Evolutionary conservation across 2,797 vertebrate genomes (phyloP).

Genomic region (Vireo griseus): DNA sequence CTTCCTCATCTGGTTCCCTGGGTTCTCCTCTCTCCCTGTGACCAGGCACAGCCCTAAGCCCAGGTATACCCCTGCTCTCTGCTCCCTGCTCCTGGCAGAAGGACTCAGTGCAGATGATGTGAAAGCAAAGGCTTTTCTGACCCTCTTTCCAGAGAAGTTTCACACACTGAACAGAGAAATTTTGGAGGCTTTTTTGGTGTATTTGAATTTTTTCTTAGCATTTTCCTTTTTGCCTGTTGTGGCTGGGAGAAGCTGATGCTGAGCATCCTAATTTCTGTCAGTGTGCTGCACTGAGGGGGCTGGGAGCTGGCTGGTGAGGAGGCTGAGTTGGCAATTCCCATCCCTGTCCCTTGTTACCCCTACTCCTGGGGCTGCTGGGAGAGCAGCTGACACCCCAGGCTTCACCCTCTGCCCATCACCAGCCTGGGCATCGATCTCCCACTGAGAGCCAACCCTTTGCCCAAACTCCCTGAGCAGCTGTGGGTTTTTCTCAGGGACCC

Average conservation of each 20-base stretch:
- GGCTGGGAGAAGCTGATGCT: fast-evolving
- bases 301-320: neutral
- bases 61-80: neutral
- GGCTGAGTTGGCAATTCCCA: neutral
- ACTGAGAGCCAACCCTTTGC: fast-evolving
- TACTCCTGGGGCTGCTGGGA: fast-evolving
- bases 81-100: fast-evolving
- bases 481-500: neutral
- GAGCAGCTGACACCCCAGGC: neutral
- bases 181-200: fast-evolving
- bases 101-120: fast-evolving
- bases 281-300: fast-evolving
- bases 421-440: fast-evolving
- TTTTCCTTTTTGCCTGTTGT: neutral
- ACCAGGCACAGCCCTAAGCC: neutral
- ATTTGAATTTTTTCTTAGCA: fast-evolving
- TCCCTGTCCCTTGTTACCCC: neutral
- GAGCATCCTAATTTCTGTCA: neutral
- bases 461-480: neutral
- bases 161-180: fast-evolving
- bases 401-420: neutral
- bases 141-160: neutral
- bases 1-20: neutral
- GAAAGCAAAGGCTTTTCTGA: neutral
- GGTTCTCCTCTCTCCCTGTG: neutral